phyloP scores from a whole-genome alignment of 2,888 invertebrate genomes.

The Tipula unca region DNA sequence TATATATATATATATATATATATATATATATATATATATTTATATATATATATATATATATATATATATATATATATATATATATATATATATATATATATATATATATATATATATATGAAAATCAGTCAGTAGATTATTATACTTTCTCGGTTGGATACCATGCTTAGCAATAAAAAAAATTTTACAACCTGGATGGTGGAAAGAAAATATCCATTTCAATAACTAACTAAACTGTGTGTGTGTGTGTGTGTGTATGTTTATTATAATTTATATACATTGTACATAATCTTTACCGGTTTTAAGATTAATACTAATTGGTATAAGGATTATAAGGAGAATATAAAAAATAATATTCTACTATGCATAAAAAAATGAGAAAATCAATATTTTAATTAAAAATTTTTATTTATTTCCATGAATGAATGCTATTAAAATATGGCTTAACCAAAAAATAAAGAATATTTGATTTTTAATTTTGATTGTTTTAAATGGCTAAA shows the following conservation, averaged over 20 bases:
- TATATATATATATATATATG: too few species aligned
- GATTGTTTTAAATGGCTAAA: neutral
- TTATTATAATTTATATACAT: neutral
- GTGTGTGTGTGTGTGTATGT: neutral
- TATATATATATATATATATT: neutral
- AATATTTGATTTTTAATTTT: constrained; percentile 8
- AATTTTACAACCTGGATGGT: neutral
- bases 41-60: neutral
- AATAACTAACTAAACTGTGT: neutral
- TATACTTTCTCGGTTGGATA: neutral
- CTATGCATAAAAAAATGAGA: neutral
- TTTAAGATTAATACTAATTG: neutral
- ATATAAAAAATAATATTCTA: neutral
- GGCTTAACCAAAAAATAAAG: neutral
- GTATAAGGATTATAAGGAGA: neutral
- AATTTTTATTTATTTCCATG: neutral
- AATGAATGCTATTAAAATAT: neutral
- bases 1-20: neutral
- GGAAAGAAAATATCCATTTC: neutral
- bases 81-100: neutral
- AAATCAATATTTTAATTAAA: neutral
- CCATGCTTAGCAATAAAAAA: neutral
- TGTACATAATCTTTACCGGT: neutral
- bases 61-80: neutral
- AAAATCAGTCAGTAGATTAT: neutral